phyloP scores from a whole-genome alignment of 2,113 vertebrate genomes.

The Callithrix jacchus region DNA sequence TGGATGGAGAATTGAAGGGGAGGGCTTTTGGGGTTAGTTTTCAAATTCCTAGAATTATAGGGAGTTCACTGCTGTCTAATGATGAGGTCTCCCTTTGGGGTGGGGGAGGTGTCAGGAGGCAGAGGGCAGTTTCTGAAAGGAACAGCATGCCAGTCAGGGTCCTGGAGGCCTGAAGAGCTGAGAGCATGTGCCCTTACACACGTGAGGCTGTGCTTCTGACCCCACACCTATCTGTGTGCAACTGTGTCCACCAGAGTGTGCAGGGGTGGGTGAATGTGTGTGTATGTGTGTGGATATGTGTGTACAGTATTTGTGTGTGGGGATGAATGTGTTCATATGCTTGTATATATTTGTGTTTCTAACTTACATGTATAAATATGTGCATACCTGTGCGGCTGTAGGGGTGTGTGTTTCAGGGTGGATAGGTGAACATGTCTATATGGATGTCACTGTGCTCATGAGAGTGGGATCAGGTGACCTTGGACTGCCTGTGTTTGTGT shows the following conservation, averaged over 20 bases:
- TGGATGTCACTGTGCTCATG: background rate
- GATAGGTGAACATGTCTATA: rapidly evolving
- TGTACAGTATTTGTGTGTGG: background rate
- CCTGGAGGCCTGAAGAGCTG: background rate
- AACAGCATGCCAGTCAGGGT: rapidly evolving
- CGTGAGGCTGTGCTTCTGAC: background rate
- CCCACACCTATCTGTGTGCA: rapidly evolving
- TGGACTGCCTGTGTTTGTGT: no score
- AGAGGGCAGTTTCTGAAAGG: background rate
- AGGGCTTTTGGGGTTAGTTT: background rate
- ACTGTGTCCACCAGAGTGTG: rapidly evolving
- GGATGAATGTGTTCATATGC: background rate
- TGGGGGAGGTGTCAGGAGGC: no score
- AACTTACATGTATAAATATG: background rate
- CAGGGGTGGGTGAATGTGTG: background rate
- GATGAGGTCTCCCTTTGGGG: rapidly evolving
- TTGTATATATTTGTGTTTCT: background rate
- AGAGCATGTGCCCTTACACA: rapidly evolving
- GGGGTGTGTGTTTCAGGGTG: background rate
- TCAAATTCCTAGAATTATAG: background rate
- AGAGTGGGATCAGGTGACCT: rapidly evolving
- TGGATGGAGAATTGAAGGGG: background rate
- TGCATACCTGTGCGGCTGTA: rapidly evolving
- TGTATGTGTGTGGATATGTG: background rate
- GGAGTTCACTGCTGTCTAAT: background rate